Evolutionary conservation across 1,140 invertebrate genomes (phyloP).

Genomic region (Diploscapter pachys): DNA sequence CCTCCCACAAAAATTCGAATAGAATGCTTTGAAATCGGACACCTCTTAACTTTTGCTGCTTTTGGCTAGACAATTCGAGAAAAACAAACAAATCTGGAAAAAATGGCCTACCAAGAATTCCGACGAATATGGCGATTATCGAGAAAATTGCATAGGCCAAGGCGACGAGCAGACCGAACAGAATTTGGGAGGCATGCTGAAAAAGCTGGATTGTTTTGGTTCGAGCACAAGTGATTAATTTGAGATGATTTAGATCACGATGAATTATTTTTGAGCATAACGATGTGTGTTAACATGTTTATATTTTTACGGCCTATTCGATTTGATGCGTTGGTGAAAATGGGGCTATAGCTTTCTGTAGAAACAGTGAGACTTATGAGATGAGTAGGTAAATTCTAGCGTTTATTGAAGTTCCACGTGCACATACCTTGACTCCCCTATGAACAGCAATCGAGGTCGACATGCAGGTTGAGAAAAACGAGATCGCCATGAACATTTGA

Average conservation of each 20-base stretch:
- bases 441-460: conserved; percentile 31
- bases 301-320: too few species aligned
- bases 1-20: neutral
- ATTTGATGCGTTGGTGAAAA: too few species aligned
- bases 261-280: too few species aligned
- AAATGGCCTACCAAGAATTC: conserved; percentile 23
- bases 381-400: neutral
- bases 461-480: conserved; percentile 34
- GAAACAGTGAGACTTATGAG: neutral
- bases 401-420: too few species aligned
- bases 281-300: too few species aligned
- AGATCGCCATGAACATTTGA: conserved; percentile 30
- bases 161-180: conserved; percentile 31
- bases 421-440: conserved; percentile 27
- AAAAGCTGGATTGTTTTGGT: neutral
- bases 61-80: neutral
- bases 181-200: conserved; percentile 31
- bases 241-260: too few species aligned
- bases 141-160: conserved; percentile 22
- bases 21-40: neutral
- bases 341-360: neutral
- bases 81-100: neutral
- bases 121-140: conserved; percentile 25
- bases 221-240: too few species aligned
- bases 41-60: neutral